Conservation (phyloP, 2,797 vertebrate species). For the Pelodytes ibericus region DNA sequence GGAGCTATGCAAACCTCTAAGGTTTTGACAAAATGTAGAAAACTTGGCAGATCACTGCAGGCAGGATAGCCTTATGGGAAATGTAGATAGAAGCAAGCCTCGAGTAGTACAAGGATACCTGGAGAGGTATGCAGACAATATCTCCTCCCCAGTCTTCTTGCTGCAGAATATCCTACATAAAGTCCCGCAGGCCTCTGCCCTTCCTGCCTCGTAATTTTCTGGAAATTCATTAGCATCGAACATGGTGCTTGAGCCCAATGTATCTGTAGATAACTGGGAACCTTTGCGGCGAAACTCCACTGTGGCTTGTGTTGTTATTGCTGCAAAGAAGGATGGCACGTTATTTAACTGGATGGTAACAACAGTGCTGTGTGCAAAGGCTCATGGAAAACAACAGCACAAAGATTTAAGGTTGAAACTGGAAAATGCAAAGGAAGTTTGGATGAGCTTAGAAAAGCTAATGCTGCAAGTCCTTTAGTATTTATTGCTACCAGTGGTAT, state of each 20-base stretch:
- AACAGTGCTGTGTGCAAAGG: conserved; percentile 59
- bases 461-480: too few relatives aligned
- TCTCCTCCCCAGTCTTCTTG: conserved; percentile 94
- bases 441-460: too few relatives aligned
- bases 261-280: conserved; percentile 93
- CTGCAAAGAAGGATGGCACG: conserved; percentile 75
- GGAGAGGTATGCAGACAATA: conserved; percentile 88
- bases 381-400: conserved; percentile 83
- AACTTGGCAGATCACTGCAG: too few relatives aligned
- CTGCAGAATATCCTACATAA: conserved; percentile 93
- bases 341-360: conserved; percentile 61
- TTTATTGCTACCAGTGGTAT: too few relatives aligned
- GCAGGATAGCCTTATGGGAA: too few relatives aligned
- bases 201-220: conserved; percentile 94
- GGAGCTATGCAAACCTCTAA: too few relatives aligned
- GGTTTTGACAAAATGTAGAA: too few relatives aligned
- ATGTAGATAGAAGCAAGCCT: too few relatives aligned
- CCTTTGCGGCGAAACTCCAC: conserved; percentile 91
- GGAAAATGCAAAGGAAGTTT: too few relatives aligned
- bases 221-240: conserved; percentile 92
- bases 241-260: conserved; percentile 89
- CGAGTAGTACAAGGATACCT: conserved; percentile 87
- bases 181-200: conserved; percentile 90
- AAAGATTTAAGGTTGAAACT: conserved; percentile 69
- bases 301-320: conserved; percentile 88